Conservation (phyloP, 1,140 invertebrate genomes). For the Pachyrhynchus sulphureomaculatus region DNA sequence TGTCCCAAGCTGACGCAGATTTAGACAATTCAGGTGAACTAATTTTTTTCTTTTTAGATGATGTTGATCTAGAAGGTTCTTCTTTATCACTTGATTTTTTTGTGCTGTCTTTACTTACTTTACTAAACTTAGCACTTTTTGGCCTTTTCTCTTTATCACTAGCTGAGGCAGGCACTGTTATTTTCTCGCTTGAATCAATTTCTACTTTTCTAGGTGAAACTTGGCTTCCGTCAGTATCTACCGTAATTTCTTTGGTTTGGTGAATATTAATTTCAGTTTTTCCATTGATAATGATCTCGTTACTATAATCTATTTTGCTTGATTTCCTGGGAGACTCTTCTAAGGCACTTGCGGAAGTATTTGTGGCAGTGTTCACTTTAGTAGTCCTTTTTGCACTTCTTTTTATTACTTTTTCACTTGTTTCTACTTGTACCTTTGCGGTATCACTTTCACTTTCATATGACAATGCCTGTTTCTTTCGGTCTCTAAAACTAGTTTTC, state of each 20-base stretch:
- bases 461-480: slow-evolving; percentile 33
- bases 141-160: slow-evolving; percentile 40
- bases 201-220: slow-evolving; percentile 15
- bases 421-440: slow-evolving; percentile 10
- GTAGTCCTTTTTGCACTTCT: slow-evolving; percentile 20
- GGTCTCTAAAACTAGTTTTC: slow-evolving; percentile 37
- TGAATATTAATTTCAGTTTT: slow-evolving; percentile 44
- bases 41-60: neutral
- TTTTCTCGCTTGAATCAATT: slow-evolving; percentile 12
- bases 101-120: neutral
- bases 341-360: slow-evolving; percentile 23
- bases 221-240: slow-evolving; percentile 17
- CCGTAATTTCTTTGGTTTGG: slow-evolving; percentile 35
- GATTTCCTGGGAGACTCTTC: slow-evolving; percentile 18
- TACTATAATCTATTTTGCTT: slow-evolving; percentile 39
- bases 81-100: slow-evolving; percentile 12
- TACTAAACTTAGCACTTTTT: slow-evolving; percentile 43
- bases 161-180: slow-evolving; percentile 7
- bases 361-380: slow-evolving; percentile 14
- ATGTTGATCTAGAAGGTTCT: neutral
- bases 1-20: slow-evolving; percentile 12
- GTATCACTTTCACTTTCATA: slow-evolving; percentile 35
- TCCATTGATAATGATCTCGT: slow-evolving; percentile 42
- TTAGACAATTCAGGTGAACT: neutral
- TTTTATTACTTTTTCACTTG: slow-evolving; percentile 12